phyloP scores from a whole-genome alignment of 2,113 vertebrate species.

The Amblyornis subalaris region DNA sequence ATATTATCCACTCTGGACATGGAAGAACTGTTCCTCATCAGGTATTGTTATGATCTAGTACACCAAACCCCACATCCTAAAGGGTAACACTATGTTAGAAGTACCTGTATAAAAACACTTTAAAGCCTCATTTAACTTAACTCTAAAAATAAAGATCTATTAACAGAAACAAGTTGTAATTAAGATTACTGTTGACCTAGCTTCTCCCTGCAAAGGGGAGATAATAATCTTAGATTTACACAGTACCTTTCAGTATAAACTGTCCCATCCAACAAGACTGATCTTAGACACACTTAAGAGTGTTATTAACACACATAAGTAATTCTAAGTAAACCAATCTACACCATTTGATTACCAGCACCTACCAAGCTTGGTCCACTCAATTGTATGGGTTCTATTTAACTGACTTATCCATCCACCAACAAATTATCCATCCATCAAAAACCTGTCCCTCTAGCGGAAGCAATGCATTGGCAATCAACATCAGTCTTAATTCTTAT shows the following conservation, averaged over 20 bases:
- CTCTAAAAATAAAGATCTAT: slow-evolving; percentile 6
- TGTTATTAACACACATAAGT: neutral
- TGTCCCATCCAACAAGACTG: neutral
- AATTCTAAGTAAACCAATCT: neutral
- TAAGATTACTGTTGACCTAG: neutral
- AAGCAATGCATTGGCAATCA: neutral
- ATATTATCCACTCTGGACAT: neutral
- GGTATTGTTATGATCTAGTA: neutral
- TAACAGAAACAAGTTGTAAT: slow-evolving; percentile 8
- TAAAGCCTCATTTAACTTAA: neutral
- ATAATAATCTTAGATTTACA: neutral
- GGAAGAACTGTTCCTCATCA: neutral
- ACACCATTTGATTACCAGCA: neutral
- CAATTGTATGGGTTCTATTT: neutral
- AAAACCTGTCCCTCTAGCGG: neutral
- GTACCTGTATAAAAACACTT: neutral
- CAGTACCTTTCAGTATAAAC: neutral
- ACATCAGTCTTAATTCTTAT: neutral
- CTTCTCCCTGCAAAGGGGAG: neutral
- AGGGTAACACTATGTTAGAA: neutral
- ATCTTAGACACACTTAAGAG: neutral
- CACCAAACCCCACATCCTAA: neutral
- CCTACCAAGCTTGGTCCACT: neutral
- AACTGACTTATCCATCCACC: neutral
- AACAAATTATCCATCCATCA: neutral